Percentiles rank a stretch among this genome's conserved stretches.
phyloP scores from a whole-genome alignment of 2,113 vertebrate genomes.

The Ictalurus furcatus region DNA sequence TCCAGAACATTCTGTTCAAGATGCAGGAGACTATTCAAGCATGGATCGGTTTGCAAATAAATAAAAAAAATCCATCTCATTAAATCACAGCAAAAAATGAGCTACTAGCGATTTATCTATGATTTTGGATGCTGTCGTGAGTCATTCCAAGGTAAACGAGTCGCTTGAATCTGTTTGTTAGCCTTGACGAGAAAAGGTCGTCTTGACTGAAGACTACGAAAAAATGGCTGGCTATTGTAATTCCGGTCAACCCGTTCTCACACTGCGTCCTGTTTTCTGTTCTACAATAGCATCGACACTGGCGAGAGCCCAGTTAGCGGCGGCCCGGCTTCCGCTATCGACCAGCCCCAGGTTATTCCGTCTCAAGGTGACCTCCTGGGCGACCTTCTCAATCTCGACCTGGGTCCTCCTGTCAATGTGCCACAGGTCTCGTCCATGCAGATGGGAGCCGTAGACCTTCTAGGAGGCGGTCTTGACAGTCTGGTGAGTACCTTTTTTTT shows the following conservation, averaged over 20 bases:
- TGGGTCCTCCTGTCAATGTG: conserved; percentile 90
- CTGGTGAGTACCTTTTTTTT: conserved; percentile 77
- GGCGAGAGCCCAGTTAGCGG: conserved; percentile 92
- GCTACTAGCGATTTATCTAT: neutral
- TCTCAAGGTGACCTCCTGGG: conserved; percentile 93
- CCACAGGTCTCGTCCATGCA: conserved; percentile 91
- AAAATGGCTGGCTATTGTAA: conserved; percentile 6
- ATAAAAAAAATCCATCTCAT: neutral
- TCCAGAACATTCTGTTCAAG: neutral
- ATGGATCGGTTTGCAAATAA: neutral
- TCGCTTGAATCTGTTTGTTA: neutral
- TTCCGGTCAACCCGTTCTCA: neutral
- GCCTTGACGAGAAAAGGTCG: neutral
- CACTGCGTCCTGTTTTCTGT: neutral
- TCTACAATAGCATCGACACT: conserved; percentile 79
- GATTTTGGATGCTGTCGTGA: neutral
- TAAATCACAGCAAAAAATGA: neutral
- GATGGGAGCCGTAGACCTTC: conserved; percentile 94
- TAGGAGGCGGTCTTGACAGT: conserved; percentile 94
- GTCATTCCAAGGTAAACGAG: neutral
- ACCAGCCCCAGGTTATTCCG: conserved; percentile 91
- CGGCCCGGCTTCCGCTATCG: conserved; percentile 75
- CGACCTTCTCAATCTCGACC: conserved; percentile 93
- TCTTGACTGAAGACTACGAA: neutral
- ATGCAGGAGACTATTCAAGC: no score